These are phyloP conservation scores for Oreochromis niloticus DNA, from an alignment of 2,113 vertebrate genomes.

Conservation along the genomic window DNA sequence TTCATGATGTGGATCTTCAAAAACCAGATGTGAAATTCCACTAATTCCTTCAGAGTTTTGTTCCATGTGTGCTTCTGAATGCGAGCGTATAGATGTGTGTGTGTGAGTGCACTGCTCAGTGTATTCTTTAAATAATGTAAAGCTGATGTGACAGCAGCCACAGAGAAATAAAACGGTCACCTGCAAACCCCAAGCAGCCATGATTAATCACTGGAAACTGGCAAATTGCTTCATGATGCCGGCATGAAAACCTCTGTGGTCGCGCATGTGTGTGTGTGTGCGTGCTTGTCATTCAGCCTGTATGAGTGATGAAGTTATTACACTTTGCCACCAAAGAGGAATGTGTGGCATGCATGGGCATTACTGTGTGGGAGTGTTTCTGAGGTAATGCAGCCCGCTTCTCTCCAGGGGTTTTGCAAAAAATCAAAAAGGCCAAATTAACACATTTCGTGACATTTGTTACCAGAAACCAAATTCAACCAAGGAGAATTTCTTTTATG, in stretches of 20 bases:
- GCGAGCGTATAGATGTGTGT: neutral
- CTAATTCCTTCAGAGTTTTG: constrained; percentile 6
- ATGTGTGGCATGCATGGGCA: neutral
- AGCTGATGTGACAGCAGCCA: constrained; percentile 29
- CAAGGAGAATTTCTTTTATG: neutral
- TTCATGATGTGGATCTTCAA: neutral
- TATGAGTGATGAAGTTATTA: neutral
- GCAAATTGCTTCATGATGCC: constrained; percentile 48
- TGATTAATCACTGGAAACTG: constrained; percentile 41
- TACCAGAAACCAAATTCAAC: neutral
- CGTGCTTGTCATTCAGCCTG: neutral
- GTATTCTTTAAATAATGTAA: constrained; percentile 4
- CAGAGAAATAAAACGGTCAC: constrained; percentile 31
- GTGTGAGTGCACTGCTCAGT: neutral
- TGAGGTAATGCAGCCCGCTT: neutral
- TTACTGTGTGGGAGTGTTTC: neutral
- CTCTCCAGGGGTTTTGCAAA: neutral
- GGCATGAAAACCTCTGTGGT: neutral
- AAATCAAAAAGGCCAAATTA: neutral
- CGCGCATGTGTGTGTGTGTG: neutral
- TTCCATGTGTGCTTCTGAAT: neutral
- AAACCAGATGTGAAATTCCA: constrained; percentile 51
- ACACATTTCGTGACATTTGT: neutral
- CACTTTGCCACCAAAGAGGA: neutral
- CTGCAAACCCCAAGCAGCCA: constrained; percentile 18